Base-by-base conservation (phyloP, 1,140 invertebrate species). In the Oryzaephilus surinamensis region DNA sequence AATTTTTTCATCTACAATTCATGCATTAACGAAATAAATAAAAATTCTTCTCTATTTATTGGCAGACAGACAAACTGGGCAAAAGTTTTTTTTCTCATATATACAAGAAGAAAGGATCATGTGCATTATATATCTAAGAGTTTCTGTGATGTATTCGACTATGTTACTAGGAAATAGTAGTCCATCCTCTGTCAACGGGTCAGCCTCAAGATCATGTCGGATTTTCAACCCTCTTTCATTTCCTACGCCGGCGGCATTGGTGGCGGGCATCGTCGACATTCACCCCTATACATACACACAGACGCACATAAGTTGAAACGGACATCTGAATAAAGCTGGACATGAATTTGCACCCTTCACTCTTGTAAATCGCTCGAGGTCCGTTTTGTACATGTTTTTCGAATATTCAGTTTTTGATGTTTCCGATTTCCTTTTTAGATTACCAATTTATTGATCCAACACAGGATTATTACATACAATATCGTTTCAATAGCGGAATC, bases 181-280 rank as follows among this genome's bases (percentile, higher is more conserved):
- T n/a, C n/a, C n/a, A n/a, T 31, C 28, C 16, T 45, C 39, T 41
- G 39, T 41, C 39, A 32, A 40, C 43, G 31, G 38, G 31, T 45
- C 43, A 19, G 30, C 35, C 36, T 42, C 39, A 28, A 48, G 46
- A 48, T 48, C 46, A 43, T 44, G 46, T 48, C 37, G 46, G 46
- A 48, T 48, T 48, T 48, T 32, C 37, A 48, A 41, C 41, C 41
- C 46, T 44, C 46, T 48, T 48, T 48, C 46, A 48, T 48, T 44
- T 47, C 37, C 31, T 40, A 47, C 26, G 27, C 41, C 41, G 32
- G 11, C 34, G 41, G 38, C 35, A 23, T 39, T 20, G 26, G 26
- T n/a, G n/a, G n/a, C n/a, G n/a, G n/a, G n/a, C n/a, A n/a, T n/a
- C n/a, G n/a, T n/a, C n/a, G n/a, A n/a, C n/a, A n/a, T n/a, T n/a